A percentile compares a stretch with the other conserved stretches of the same genome.
These are phyloP conservation scores for Nothoprocta pentlandii DNA, from an alignment of 2,113 vertebrate species.

Conservation along the genomic window DNA sequence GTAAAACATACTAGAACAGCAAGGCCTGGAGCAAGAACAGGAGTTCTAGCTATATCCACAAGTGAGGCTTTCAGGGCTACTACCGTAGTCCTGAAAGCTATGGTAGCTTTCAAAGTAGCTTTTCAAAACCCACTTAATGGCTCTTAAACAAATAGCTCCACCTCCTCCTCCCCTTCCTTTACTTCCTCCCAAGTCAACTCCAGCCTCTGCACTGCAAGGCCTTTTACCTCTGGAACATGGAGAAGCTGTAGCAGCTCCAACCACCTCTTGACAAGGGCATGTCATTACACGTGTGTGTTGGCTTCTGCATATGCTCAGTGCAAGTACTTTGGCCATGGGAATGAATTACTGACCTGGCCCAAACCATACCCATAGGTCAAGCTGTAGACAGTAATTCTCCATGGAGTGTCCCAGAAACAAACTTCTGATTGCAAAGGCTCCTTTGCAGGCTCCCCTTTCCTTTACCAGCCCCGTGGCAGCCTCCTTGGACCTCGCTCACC, in stretches of 20 bases:
- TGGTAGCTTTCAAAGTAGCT: too few relatives aligned
- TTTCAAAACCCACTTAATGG: neutral
- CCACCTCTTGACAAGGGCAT: neutral
- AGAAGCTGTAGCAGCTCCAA: neutral
- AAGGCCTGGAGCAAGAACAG: neutral
- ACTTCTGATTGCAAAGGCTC: neutral
- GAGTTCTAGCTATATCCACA: neutral
- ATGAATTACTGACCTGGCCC: neutral
- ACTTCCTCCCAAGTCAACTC: neutral
- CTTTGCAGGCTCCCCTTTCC: neutral
- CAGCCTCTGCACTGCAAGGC: neutral
- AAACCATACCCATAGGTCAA: accelerated
- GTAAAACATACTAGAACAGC: neutral
- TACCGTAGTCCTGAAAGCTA: neutral
- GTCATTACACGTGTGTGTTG: neutral
- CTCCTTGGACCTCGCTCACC: neutral
- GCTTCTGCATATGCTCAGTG: neutral
- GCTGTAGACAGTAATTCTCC: accelerated
- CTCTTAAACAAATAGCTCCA: neutral
- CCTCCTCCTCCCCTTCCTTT: neutral
- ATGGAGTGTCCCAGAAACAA: neutral
- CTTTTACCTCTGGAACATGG: neutral
- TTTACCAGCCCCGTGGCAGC: neutral
- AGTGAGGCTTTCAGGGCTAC: neutral
- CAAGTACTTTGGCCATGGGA: neutral